phyloP scores from a whole-genome alignment of 2,113 vertebrate genomes.

The Pica pica region DNA sequence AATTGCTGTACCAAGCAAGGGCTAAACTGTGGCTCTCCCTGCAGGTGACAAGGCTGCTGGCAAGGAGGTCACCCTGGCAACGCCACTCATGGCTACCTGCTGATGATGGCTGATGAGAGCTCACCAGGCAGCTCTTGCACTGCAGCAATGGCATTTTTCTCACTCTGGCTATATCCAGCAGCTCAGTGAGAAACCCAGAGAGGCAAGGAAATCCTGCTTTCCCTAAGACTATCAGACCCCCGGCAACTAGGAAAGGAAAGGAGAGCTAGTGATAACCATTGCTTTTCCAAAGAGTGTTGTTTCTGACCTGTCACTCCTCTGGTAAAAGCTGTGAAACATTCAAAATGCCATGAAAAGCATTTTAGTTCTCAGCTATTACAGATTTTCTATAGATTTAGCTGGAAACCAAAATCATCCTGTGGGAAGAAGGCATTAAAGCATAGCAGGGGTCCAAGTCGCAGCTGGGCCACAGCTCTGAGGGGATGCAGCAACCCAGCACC shows the following conservation, averaged over 20 bases:
- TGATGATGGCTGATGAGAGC: background rate
- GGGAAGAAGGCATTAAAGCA: background rate
- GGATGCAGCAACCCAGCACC: background rate
- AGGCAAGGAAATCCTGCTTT: background rate
- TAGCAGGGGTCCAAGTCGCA: background rate
- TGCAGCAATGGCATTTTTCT: background rate
- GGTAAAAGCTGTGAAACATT: background rate
- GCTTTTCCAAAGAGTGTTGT: background rate
- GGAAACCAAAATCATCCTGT: background rate
- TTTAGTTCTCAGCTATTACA: background rate
- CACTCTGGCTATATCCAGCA: background rate
- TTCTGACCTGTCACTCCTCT: background rate
- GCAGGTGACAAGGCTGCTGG: background rate
- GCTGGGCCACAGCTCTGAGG: background rate
- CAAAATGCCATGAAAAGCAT: background rate
- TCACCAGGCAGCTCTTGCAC: background rate
- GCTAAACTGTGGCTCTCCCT: background rate
- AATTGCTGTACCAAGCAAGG: background rate
- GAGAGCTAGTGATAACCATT: background rate
- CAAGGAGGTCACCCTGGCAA: conserved; percentile 6
- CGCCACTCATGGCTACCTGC: background rate
- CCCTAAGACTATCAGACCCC: background rate
- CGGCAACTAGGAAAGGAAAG: background rate
- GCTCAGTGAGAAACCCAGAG: background rate
- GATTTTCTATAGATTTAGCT: background rate